Conservation (phyloP, 1,140 invertebrate genomes). For the Trachymyrmex septentrionalis region DNA sequence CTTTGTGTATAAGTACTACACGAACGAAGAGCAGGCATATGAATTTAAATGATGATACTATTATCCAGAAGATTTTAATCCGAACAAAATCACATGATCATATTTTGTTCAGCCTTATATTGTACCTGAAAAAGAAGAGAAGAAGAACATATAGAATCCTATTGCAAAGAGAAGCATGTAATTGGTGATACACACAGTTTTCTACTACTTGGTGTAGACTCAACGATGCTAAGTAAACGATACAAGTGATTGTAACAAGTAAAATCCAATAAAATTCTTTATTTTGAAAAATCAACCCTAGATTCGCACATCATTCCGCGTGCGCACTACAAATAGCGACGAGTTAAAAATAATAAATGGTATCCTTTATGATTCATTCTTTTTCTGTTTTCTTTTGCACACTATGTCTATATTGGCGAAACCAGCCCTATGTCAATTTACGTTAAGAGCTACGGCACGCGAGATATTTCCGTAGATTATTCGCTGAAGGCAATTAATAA, state of each 20-base stretch:
- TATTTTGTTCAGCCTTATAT: constrained; percentile 77
- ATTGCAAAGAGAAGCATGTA: constrained; percentile 30
- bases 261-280: constrained; percentile 69
- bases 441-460: neutral
- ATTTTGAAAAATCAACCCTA: constrained; percentile 63
- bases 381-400: no score
- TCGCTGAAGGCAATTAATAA: constrained; percentile 20
- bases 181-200: constrained; percentile 54
- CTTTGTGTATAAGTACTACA: constrained; percentile 35
- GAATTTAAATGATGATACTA: neutral
- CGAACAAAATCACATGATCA: constrained; percentile 54
- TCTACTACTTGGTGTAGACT: constrained; percentile 50
- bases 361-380: no score
- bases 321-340: neutral
- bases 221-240: constrained; percentile 25
- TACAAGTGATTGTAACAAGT: constrained; percentile 64
- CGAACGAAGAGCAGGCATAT: constrained; percentile 11
- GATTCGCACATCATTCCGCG: neutral
- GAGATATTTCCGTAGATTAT: constrained; percentile 36
- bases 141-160: constrained; percentile 27
- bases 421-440: no score
- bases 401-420: no score
- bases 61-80: constrained; percentile 41
- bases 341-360: constrained; percentile 18
- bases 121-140: constrained; percentile 71